Conservation (phyloP, 2,797 vertebrate species). For the Cetoscarus ocellatus region DNA sequence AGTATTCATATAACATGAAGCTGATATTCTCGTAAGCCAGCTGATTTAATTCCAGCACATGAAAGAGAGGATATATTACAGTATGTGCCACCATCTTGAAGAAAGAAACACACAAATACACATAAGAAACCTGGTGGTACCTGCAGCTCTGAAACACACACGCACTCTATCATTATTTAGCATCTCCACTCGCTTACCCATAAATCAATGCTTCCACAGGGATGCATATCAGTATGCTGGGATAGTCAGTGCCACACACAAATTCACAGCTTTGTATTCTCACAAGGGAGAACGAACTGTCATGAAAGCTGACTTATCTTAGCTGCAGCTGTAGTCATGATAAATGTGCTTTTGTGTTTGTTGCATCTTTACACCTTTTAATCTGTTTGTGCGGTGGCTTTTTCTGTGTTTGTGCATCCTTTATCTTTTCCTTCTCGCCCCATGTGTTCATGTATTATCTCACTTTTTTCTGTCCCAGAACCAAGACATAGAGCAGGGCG, state of each 20-base stretch:
- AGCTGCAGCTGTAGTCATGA: conserved; percentile 24
- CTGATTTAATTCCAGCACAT: conserved; percentile 38
- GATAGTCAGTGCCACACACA: conserved; percentile 28
- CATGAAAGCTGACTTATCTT: conserved; percentile 3
- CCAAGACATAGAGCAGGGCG: too few relatives aligned
- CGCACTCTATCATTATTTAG: conserved; percentile 34
- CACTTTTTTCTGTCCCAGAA: not conserved
- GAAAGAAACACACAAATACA: conserved; percentile 3
- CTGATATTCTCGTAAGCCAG: conserved; percentile 5
- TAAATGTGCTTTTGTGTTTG: conserved; percentile 31
- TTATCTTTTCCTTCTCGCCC: not conserved
- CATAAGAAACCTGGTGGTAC: conserved; percentile 28
- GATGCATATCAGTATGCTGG: conserved; percentile 56
- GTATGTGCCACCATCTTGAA: not conserved
- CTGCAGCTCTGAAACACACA: conserved; percentile 8
- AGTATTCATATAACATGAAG: conserved; percentile 9
- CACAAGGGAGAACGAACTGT: conserved; percentile 22
- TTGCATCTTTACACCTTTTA: conserved; percentile 20
- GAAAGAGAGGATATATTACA: conserved; percentile 12
- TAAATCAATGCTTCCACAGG: conserved; percentile 62
- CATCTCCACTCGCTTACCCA: conserved; percentile 43
- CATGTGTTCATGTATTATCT: too few relatives aligned
- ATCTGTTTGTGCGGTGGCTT: conserved; percentile 17
- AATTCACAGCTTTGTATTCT: conserved; percentile 32
- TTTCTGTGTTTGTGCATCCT: not conserved